phyloP scores from a whole-genome alignment of 2,888 invertebrate species.

The Bimastos eiseni region DNA sequence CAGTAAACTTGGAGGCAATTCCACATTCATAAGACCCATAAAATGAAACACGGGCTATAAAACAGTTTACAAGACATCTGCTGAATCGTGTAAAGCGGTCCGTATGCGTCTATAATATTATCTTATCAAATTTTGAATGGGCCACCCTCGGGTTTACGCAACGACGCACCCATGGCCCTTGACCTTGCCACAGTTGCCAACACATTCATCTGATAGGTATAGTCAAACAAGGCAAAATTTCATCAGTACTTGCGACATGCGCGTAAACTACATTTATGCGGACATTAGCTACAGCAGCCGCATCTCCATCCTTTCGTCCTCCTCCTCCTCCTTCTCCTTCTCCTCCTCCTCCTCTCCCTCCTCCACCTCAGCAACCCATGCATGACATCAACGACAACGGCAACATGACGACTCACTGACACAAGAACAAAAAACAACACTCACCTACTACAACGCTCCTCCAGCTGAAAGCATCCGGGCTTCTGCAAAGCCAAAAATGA shows the following conservation, averaged over 20 bases:
- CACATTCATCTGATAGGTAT: neutral
- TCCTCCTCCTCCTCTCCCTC: too few relatives aligned
- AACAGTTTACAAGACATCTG: neutral
- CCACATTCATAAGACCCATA: neutral
- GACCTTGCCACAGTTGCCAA: neutral
- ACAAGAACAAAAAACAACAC: conserved; percentile 13
- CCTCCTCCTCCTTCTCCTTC: neutral
- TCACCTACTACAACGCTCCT: neutral
- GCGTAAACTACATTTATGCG: too few relatives aligned
- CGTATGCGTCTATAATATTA: neutral
- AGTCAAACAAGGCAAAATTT: neutral
- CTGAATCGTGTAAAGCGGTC: neutral
- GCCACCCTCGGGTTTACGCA: neutral
- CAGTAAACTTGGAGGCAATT: too few relatives aligned
- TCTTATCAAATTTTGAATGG: conserved; percentile 2
- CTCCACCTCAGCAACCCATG: neutral
- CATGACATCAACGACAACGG: neutral
- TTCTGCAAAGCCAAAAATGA: conserved; percentile 13
- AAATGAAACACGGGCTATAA: neutral
- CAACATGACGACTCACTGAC: neutral
- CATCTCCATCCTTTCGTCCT: too few relatives aligned
- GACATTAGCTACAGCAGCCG: neutral
- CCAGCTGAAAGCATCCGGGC: neutral
- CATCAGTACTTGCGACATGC: neutral
- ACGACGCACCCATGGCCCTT: neutral